Evolutionary conservation across 2,113 vertebrate genomes (phyloP), one percentile per base, ranked within the genome.

Genomic region (Ctenodactylus gundi): DNA sequence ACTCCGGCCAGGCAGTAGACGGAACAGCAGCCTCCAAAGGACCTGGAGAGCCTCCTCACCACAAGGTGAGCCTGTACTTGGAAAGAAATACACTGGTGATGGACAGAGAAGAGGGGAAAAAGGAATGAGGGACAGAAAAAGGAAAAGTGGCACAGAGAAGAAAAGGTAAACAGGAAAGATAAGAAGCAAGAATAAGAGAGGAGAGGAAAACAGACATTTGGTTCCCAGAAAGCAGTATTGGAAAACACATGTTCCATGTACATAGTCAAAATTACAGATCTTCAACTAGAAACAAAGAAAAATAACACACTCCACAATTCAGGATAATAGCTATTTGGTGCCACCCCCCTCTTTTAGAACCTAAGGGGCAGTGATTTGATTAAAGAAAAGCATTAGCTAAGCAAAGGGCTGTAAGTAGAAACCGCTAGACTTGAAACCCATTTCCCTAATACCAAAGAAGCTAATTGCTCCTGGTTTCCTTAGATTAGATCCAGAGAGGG

Each of bases 391-490:
- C 72, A 88, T 60, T 58, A 88, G 62, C 65, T 73, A 87, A 88
- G 58, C 70, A 91, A 90, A 72, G 27, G 60, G 72, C 64, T 91
- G 93, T 89, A 80, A 90, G 83, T 57, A 93, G 95, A 82, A 41
- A 85, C 34, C 84, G 82, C 68, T 70, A 81, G 78, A 94, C 90
- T 85, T 78, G 34, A 95, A 92, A 94, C 36, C n/a, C 49, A 90
- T 80, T 94, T 87, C 87, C 91, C 72, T 84, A 87, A 95, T 73
- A 95, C 81, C 65, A 93, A 51, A 41, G 78, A 88, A 94, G 49
- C 91, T 95, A 94, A 95, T 64, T 85, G 84, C 84, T 89, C 55
- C 89, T 65, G 14, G 76, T 84, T 86, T 89, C 75, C 87, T 77
- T 58, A 83, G 21, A 84, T 88, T 67, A 41, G 70, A 84, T 55